Conservation (phyloP, 2,797 vertebrate species). For the Hydrolagus colliei region DNA sequence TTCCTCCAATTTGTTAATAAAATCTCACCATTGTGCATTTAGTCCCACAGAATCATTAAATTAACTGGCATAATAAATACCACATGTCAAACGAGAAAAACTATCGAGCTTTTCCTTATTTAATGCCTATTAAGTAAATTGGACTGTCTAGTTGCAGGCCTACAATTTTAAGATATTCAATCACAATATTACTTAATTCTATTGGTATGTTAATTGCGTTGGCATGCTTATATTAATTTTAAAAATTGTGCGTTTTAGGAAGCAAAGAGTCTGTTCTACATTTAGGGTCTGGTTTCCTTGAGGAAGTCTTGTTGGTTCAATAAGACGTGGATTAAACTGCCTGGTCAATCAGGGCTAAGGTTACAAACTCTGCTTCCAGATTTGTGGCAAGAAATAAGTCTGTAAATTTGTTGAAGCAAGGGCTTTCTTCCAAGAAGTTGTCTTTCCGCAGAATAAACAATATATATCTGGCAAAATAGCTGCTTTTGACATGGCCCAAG, state of each 20-base stretch:
- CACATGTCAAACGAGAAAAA: constrained; percentile 10
- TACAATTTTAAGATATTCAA: constrained; percentile 10
- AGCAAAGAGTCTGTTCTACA: neutral
- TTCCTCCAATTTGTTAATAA: constrained; percentile 13
- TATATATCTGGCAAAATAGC: neutral
- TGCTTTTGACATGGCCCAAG: neutral
- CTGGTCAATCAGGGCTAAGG: neutral
- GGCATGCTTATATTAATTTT: neutral
- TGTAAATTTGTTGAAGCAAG: constrained; percentile 2
- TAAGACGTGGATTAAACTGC: neutral
- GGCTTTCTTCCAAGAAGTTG: constrained; percentile 4
- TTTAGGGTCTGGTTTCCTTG: constrained; percentile 19
- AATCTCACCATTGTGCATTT: constrained; percentile 3
- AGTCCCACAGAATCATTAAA: neutral
- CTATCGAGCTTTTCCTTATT: neutral
- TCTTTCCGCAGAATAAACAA: constrained; percentile 17
- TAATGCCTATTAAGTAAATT: constrained; percentile 1
- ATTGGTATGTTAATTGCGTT: too few relatives aligned
- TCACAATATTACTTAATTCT: constrained; percentile 12
- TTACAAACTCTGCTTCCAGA: constrained; percentile 10
- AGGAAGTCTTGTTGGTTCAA: constrained; percentile 13
- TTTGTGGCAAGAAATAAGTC: constrained; percentile 5
- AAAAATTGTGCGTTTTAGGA: constrained; percentile 21
- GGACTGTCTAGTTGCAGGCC: neutral
- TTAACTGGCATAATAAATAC: neutral